Evolutionary conservation across 2,113 vertebrate genomes (phyloP).

Genomic region (Gymnobelideus leadbeateri): DNA sequence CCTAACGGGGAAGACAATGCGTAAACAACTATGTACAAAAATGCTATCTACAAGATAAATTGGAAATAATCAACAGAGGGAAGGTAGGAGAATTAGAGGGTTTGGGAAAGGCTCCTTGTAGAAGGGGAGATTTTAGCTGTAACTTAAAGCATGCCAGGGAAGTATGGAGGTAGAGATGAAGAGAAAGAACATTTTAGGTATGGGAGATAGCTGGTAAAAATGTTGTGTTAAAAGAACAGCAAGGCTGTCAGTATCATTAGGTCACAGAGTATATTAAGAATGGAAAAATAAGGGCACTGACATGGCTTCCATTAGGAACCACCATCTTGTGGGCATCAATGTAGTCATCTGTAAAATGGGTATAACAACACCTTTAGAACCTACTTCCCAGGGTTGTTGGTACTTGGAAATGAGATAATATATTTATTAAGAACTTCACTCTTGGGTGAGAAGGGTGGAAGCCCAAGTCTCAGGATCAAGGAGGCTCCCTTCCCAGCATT

Average conservation of each 20-base stretch:
- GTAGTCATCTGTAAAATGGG: too few relatives aligned
- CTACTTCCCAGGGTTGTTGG: too few relatives aligned
- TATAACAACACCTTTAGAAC: too few relatives aligned
- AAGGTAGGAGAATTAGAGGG: not conserved
- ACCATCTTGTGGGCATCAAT: not conserved
- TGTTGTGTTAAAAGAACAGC: not conserved
- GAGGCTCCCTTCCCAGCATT: constrained; percentile 78
- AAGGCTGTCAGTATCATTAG: not conserved
- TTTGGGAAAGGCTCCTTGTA: not conserved
- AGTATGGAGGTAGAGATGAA: not conserved
- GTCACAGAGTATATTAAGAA: not conserved
- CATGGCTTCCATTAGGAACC: not conserved
- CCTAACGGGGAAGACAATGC: not conserved
- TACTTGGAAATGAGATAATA: too few relatives aligned
- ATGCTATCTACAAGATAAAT: not conserved
- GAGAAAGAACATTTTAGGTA: not conserved
- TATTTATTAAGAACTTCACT: too few relatives aligned
- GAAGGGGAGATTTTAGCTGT: not conserved
- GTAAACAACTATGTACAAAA: not conserved
- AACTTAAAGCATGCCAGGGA: not conserved
- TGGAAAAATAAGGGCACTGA: not conserved
- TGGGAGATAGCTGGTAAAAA: not conserved
- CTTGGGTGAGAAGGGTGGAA: not conserved
- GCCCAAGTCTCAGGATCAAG: too few relatives aligned
- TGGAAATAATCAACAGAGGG: not conserved